phyloP scores from a whole-genome alignment of 2,113 vertebrate species.

The Manacus vitellinus region DNA sequence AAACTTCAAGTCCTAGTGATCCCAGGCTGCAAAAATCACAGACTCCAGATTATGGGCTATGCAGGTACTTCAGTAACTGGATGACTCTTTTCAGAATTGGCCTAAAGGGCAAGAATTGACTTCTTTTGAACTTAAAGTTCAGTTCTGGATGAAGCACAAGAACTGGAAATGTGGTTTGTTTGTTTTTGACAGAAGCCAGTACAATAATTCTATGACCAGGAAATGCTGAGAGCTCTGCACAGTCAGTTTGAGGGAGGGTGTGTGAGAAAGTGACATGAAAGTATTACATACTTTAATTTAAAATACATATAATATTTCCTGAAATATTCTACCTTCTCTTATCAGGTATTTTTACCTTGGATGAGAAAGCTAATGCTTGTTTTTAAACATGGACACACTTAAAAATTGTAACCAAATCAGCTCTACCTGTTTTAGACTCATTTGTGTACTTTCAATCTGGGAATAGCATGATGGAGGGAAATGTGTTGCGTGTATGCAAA shows the following conservation, averaged over 20 bases:
- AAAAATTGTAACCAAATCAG: not conserved
- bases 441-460: not conserved
- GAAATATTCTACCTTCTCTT: not conserved
- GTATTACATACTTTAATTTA: not conserved
- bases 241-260: not conserved
- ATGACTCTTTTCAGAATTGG: not conserved
- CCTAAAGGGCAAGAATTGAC: not conserved
- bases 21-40: not conserved
- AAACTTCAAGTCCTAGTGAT: not conserved
- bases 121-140: not conserved
- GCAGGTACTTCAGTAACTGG: not conserved
- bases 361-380: not conserved
- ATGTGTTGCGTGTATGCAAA: not conserved
- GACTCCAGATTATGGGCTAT: not conserved
- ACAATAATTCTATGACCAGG: not conserved
- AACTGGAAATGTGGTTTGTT: not conserved
- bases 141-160: not conserved
- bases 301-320: not conserved
- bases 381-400: not conserved
- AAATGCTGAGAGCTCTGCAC: not conserved
- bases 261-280: not conserved
- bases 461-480: rapidly evolving
- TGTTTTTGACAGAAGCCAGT: not conserved
- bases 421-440: not conserved
- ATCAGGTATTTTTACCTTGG: not conserved